Conservation (phyloP, 2,797 vertebrate genomes). For the Hoplostethus mediterraneus region DNA sequence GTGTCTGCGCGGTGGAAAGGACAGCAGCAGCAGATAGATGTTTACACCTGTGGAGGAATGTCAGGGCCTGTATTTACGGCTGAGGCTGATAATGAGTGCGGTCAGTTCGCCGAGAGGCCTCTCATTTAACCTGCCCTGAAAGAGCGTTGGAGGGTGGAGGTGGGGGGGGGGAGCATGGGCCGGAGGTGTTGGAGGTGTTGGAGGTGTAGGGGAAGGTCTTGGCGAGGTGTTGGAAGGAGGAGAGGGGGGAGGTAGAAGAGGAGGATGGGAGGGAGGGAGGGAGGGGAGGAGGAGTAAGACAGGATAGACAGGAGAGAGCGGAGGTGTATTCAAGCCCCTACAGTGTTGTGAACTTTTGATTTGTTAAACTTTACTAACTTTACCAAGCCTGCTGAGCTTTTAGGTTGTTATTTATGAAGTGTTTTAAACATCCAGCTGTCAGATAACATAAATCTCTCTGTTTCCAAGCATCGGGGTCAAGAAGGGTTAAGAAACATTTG, state of each 20-base stretch:
- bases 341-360: neutral
- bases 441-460: neutral
- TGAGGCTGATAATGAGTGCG: conserved; percentile 81
- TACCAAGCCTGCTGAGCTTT: neutral
- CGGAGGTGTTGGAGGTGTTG: conserved; percentile 40
- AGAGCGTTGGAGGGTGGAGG: conserved; percentile 31
- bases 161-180: conserved; percentile 29
- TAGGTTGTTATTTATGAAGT: conserved; percentile 12
- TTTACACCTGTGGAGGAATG: conserved; percentile 83
- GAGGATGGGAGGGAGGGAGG: neutral
- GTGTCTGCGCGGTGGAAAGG: conserved; percentile 38
- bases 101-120: conserved; percentile 77
- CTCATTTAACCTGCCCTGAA: conserved; percentile 79
- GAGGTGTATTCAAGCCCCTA: conserved; percentile 1
- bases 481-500: conserved; percentile 41
- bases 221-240: conserved; percentile 35
- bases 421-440: neutral
- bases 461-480: conserved; percentile 30
- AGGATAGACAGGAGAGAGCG: conserved; percentile 40
- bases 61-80: conserved; percentile 79
- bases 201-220: conserved; percentile 20
- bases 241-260: conserved; percentile 1
- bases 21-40: conserved; percentile 58
- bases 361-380: neutral
- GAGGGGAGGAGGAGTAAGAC: neutral